Base-by-base conservation (phyloP, 2,888 invertebrate species). In the Drosophila acutilabella region DNA sequence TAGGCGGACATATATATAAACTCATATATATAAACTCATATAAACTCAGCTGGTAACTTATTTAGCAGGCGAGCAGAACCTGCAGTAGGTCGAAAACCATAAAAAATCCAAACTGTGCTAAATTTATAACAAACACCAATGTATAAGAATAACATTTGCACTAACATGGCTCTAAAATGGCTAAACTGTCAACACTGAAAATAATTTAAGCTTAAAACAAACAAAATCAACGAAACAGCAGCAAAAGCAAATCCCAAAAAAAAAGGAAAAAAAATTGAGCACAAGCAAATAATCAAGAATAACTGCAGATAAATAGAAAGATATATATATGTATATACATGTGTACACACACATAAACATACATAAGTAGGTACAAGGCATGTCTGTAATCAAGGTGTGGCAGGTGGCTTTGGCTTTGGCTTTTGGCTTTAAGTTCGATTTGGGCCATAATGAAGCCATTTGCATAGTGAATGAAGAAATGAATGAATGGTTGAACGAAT, bases 201-300 rank as follows among this genome's bases (percentile, higher is more conserved):
- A 76, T 74, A 70, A 78, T 78, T 82, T 78, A 48, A 72, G 72
- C 70, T 64, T 84, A 81, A 88, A 87, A 71, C 79, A 88, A 72
- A 70, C 74, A 70, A 64, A 68, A 54, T 64, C 48, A 61, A 64
- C 56, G 59, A 56, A 65, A 13, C 33, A 44, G 33, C 42, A 56
- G 58, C 54, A 59, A 50, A 52, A 56, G 64, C 64, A 66, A 64
- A 65, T 36, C 58, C 56, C 45, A 18, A 44, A 41, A 18, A 68
- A 64, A 64, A 58, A 41, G 47, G 20, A 65, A 68, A 65, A 51
- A 50, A 68, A 70, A 85, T 74, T 54, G 75, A 64, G 73, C 76
- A 75, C 80, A 75, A 61, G 75, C 64, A 80, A 81, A 84, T 82
- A 84, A 78, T 69, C 62, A 65, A 56, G 62, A 53, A 60, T 30